Evolutionary conservation across 2,797 vertebrate species (phyloP).

Genomic region (Enteromius mattozi): DNA sequence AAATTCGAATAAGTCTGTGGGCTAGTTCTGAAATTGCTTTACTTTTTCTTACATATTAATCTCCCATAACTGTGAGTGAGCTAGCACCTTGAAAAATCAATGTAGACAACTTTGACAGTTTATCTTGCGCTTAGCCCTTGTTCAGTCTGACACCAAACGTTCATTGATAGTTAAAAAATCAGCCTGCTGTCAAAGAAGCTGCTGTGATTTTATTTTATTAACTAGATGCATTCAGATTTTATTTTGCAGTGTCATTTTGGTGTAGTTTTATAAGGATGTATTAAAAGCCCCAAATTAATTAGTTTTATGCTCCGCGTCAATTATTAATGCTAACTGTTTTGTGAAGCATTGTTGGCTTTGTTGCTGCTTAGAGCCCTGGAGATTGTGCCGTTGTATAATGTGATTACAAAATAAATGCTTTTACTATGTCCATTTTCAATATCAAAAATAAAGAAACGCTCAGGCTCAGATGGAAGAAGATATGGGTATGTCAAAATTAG

Average conservation of each 20-base stretch:
- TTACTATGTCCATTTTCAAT: not conserved
- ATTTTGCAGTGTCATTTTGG: not conserved
- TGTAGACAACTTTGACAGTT: conserved; percentile 37
- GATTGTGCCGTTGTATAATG: conserved; percentile 30
- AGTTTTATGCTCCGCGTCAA: conserved; percentile 17
- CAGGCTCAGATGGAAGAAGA: conserved; percentile 11
- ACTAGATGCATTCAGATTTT: not conserved
- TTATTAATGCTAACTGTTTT: conserved; percentile 34
- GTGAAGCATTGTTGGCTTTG: not conserved
- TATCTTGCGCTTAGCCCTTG: conserved; percentile 3
- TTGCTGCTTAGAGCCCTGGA: not conserved
- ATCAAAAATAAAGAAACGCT: not conserved
- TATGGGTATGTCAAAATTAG: conserved; percentile 7
- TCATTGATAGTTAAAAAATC: not conserved
- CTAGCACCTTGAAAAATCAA: conserved; percentile 17
- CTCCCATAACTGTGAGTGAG: conserved; percentile 2
- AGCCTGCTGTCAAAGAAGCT: not conserved
- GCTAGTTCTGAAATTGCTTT: conserved; percentile 10
- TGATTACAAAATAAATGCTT: conserved; percentile 34
- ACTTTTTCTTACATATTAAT: conserved; percentile 26
- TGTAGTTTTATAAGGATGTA: conserved; percentile 1
- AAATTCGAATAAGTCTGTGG: not conserved
- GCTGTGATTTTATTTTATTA: not conserved
- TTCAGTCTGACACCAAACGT: conserved; percentile 12
- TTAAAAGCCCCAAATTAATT: conserved; percentile 7